Conservation (phyloP, 2,888 invertebrate genomes). For the Clunio marinus region DNA sequence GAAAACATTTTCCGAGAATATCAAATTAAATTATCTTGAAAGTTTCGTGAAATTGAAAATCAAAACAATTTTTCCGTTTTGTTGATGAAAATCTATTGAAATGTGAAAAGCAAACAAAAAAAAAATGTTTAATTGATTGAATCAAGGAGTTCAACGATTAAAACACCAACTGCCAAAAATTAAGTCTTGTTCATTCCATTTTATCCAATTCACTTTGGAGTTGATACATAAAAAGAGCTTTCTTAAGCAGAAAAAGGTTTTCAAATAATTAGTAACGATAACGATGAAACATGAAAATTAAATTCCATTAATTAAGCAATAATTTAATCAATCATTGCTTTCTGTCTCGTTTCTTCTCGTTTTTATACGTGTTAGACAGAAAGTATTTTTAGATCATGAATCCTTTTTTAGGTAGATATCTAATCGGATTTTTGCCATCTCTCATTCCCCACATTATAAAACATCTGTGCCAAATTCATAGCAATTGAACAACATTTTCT, state of each 20-base stretch:
- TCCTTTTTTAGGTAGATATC: background rate
- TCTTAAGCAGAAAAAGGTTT: no score
- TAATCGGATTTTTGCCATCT: background rate
- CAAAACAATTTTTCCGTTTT: no score
- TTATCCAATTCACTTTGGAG: no score
- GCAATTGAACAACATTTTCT: background rate
- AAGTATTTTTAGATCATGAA: background rate
- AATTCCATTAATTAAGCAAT: conserved; percentile 24
- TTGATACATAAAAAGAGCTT: no score
- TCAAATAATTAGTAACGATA: background rate
- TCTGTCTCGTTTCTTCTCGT: background rate
- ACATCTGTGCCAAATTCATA: conserved; percentile 30
- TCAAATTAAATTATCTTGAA: no score
- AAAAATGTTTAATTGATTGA: background rate
- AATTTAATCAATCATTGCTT: conserved; percentile 10
- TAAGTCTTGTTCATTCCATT: background rate
- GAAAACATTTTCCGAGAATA: no score
- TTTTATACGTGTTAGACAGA: conserved; percentile 1
- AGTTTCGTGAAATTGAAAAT: no score
- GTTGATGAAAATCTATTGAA: no score
- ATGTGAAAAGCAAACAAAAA: no score
- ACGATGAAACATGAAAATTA: background rate
- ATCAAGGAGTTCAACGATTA: background rate
- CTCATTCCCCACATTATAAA: background rate
- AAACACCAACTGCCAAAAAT: conserved; percentile 7